Evolutionary conservation across 2,797 vertebrate species (phyloP).

Genomic region (Neosalanx taihuensis): DNA sequence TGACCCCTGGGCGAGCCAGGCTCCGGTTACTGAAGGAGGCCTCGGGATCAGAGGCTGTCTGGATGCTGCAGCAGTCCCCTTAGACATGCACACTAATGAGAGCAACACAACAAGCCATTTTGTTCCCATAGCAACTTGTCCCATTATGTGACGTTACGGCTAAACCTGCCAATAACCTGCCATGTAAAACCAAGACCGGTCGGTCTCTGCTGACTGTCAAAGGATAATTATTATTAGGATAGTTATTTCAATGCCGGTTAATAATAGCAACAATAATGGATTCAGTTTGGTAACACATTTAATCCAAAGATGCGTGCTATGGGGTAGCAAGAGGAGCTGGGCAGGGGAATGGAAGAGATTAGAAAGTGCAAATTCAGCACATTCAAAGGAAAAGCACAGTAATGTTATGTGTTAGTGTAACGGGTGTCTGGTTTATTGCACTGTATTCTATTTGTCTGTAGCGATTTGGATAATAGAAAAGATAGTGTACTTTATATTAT

Average conservation of each 20-base stretch:
- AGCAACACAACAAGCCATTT: not conserved
- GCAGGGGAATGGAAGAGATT: no score
- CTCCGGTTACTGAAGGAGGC: not conserved
- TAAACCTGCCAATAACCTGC: not conserved
- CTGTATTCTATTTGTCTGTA: no score
- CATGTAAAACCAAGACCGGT: not conserved
- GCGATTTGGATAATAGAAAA: no score
- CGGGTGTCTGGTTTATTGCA: no score
- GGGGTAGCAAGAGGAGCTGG: not conserved
- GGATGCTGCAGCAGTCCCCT: not conserved
- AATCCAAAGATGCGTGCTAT: no score
- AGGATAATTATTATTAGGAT: no score
- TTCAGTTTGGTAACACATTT: no score
- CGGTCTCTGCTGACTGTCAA: not conserved
- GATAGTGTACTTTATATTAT: no score
- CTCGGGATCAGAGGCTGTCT: not conserved
- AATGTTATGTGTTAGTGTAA: not conserved
- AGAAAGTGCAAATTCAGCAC: conserved; percentile 1
- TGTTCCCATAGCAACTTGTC: not conserved
- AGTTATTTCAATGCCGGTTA: no score
- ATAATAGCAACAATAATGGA: no score
- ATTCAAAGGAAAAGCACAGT: not conserved
- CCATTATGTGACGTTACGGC: not conserved
- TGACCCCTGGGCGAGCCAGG: not conserved
- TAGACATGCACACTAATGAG: not conserved